phyloP scores from a whole-genome alignment of 2,888 invertebrate genomes.

The Dicycla oo region DNA sequence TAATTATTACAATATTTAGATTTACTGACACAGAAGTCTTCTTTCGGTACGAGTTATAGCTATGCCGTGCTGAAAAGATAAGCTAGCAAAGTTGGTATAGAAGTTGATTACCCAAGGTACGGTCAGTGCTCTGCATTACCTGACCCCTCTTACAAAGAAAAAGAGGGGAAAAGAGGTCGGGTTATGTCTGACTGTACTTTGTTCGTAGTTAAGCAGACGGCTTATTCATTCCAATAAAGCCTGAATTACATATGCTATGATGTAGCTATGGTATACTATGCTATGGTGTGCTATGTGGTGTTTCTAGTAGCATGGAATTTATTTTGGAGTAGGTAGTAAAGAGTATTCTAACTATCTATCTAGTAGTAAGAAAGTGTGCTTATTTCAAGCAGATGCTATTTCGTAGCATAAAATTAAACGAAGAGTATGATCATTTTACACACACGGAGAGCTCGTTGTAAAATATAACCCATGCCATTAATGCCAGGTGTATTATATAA shows the following conservation, averaged over 20 bases:
- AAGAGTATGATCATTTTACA: neutral
- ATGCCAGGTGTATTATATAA: too few species aligned
- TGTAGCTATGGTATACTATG: too few species aligned
- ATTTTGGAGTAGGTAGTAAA: too few species aligned
- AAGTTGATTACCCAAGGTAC: neutral
- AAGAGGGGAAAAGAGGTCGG: too few species aligned
- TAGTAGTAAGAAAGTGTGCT: neutral
- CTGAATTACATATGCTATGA: neutral
- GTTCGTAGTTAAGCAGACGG: too few species aligned
- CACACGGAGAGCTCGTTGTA: neutral
- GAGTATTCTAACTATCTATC: too few species aligned
- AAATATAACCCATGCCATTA: neutral
- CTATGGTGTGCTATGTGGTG: too few species aligned
- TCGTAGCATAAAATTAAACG: neutral
- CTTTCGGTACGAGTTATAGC: neutral
- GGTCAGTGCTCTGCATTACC: too few species aligned
- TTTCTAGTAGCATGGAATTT: too few species aligned
- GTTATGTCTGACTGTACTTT: too few species aligned
- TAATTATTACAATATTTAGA: slow-evolving; percentile 12
- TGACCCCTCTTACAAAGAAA: too few species aligned
- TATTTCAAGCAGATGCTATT: neutral
- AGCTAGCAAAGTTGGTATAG: neutral
- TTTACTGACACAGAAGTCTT: slow-evolving; percentile 12
- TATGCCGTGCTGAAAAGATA: neutral
- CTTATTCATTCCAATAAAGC: neutral